Evolutionary conservation across 2,888 invertebrate genomes (phyloP).

Genomic region (Tyria jacobaeae): DNA sequence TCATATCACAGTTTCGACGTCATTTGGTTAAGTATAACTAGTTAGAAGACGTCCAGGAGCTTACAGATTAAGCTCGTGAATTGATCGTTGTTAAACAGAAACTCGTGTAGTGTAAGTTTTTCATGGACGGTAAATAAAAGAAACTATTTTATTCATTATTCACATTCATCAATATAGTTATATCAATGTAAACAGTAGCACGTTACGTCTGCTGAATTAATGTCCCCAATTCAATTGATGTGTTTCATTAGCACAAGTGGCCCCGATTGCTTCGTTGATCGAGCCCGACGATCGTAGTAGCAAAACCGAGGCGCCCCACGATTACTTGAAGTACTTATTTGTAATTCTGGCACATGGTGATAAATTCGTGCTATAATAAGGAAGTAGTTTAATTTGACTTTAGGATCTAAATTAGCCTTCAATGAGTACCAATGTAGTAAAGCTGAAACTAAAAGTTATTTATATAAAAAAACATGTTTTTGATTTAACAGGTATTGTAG

Average conservation of each 20-base stretch:
- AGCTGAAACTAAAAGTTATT: too few species aligned
- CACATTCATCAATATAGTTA: too few species aligned
- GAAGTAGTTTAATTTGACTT: conserved; percentile 28
- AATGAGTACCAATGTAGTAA: too few species aligned
- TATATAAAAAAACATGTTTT: too few species aligned
- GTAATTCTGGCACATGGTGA: conserved; percentile 43
- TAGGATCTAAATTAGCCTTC: not conserved
- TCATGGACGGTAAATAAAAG: conserved; percentile 31
- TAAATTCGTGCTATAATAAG: conserved; percentile 51
- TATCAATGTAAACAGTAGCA: conserved; percentile 72
- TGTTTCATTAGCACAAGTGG: conserved; percentile 87
- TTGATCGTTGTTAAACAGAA: not conserved
- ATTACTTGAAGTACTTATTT: conserved; percentile 28
- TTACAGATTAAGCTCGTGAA: not conserved
- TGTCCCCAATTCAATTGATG: conserved; percentile 86
- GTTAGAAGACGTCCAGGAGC: not conserved
- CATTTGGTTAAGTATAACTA: too few species aligned
- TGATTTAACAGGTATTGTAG: too few species aligned
- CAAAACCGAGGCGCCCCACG: conserved; percentile 68
- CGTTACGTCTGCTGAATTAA: conserved; percentile 78
- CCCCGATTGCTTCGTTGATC: conserved; percentile 85
- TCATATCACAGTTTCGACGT: not conserved
- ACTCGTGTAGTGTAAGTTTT: conserved; percentile 23
- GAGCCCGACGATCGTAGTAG: conserved; percentile 68
- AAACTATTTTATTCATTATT: conserved; percentile 58